phyloP scores from a whole-genome alignment of 2,888 invertebrate species.

The Plebejus anna region DNA sequence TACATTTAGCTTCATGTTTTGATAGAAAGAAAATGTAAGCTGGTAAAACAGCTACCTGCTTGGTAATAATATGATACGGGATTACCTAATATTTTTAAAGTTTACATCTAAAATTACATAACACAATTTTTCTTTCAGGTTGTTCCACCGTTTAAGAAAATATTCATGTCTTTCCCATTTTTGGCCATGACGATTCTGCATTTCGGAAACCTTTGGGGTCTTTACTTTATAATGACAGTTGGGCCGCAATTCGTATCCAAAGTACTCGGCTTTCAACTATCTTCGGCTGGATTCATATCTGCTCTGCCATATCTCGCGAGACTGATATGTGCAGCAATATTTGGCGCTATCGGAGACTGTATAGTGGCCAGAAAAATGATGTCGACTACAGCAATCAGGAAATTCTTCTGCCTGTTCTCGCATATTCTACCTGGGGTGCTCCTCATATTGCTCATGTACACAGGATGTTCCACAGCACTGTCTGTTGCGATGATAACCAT shows the following conservation, averaged over 20 bases:
- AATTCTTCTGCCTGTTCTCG: constrained; percentile 82
- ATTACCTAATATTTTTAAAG: too few species aligned
- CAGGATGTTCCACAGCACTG: constrained; percentile 81
- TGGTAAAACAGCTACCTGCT: too few species aligned
- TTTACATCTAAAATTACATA: not conserved
- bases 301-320: constrained; percentile 86
- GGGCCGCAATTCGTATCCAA: constrained; percentile 88
- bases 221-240: constrained; percentile 87
- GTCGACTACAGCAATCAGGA: constrained; percentile 76
- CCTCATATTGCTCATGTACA: constrained; percentile 78
- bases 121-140: constrained; percentile 65
- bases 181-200: constrained; percentile 83
- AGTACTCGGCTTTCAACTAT: constrained; percentile 84
- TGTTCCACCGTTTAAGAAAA: constrained; percentile 82
- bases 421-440: constrained; percentile 75
- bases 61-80: too few species aligned
- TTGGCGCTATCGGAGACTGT: constrained; percentile 85
- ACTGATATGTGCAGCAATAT: constrained; percentile 83
- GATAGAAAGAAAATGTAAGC: too few species aligned
- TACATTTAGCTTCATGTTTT: too few species aligned
- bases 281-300: constrained; percentile 85
- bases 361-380: constrained; percentile 68
- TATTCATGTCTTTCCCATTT: constrained; percentile 84
- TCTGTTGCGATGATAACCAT: constrained; percentile 83
- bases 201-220: constrained; percentile 87